phyloP scores from a whole-genome alignment of 2,888 invertebrate species.

The Drosophila prolongata region DNA sequence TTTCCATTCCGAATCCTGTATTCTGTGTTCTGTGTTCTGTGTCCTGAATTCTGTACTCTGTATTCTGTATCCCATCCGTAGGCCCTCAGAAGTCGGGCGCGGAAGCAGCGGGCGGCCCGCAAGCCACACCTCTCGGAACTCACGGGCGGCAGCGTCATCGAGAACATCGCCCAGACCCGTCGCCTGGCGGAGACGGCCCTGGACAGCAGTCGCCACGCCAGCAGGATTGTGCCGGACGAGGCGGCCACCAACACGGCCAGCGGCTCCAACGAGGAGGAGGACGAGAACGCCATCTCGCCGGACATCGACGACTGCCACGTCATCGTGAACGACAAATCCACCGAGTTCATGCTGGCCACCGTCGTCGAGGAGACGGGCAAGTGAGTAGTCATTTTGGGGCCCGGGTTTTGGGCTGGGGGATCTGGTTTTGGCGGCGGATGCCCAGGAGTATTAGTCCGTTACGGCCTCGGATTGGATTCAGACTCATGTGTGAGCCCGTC shows the following conservation, averaged over 20 bases:
- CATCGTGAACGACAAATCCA: slow-evolving; percentile 95
- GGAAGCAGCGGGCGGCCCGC: slow-evolving; percentile 92
- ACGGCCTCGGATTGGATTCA: not conserved
- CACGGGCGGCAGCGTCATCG: slow-evolving; percentile 92
- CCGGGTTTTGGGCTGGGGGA: no score
- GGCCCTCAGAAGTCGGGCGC: slow-evolving; percentile 94
- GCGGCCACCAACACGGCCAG: slow-evolving; percentile 95
- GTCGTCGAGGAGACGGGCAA: slow-evolving; percentile 92
- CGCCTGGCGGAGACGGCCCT: slow-evolving; percentile 92
- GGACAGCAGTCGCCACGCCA: slow-evolving; percentile 84
- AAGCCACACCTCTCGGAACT: slow-evolving; percentile 91
- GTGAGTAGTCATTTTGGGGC: slow-evolving; percentile 86
- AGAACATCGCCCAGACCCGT: slow-evolving; percentile 93
- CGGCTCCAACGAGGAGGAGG: slow-evolving; percentile 94
- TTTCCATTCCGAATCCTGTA: not conserved
- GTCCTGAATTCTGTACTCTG: not conserved
- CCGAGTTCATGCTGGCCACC: slow-evolving; percentile 95
- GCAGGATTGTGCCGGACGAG: slow-evolving; percentile 88
- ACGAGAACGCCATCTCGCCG: slow-evolving; percentile 87
- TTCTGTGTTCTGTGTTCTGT: not conserved
- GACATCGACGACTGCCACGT: slow-evolving; percentile 91
- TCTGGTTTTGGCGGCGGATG: not conserved
- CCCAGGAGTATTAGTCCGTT: not conserved
- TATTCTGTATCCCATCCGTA: slow-evolving; percentile 79
- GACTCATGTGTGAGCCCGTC: no score